phyloP scores from a whole-genome alignment of 2,113 vertebrate genomes.

The Nematolebias whitei region DNA sequence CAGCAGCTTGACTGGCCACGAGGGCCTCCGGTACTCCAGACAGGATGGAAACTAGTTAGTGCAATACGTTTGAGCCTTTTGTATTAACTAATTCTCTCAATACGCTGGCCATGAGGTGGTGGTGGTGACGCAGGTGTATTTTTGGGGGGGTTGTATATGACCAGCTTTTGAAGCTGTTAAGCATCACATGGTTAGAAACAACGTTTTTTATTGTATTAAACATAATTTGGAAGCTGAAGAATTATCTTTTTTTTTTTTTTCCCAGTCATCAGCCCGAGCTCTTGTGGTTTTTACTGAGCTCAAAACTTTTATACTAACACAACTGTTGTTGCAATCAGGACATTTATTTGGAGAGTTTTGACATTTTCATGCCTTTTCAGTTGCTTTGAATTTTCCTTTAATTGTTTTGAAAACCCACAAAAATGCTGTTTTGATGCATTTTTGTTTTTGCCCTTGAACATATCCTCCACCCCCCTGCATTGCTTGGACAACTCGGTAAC shows the following conservation, averaged over 20 bases:
- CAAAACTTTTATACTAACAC: background rate
- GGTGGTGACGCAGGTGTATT: slow-evolving; percentile 4
- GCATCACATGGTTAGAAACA: background rate
- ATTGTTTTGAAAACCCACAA: background rate
- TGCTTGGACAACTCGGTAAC: slow-evolving; percentile 25
- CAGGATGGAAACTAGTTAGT: slow-evolving; percentile 12
- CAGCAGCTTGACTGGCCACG: slow-evolving; percentile 34
- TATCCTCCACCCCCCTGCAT: slow-evolving; percentile 28
- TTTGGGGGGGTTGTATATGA: background rate
- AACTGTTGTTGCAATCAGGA: background rate
- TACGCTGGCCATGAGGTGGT: background rate
- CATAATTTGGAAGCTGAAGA: background rate
- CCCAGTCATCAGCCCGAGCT: background rate
- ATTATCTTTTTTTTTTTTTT: too few species aligned
- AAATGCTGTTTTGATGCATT: slow-evolving; percentile 2
- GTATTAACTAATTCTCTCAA: slow-evolving; percentile 12
- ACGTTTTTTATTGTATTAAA: background rate
- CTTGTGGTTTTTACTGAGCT: background rate
- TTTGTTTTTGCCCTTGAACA: too few species aligned
- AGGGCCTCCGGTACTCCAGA: slow-evolving; percentile 47
- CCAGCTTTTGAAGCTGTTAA: too few species aligned
- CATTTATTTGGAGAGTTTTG: too few species aligned
- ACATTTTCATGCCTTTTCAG: too few species aligned
- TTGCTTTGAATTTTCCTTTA: background rate
- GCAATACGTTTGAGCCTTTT: slow-evolving; percentile 17